phyloP scores from a whole-genome alignment of 2,888 invertebrate genomes.

The Schizotus pectinicornis region DNA sequence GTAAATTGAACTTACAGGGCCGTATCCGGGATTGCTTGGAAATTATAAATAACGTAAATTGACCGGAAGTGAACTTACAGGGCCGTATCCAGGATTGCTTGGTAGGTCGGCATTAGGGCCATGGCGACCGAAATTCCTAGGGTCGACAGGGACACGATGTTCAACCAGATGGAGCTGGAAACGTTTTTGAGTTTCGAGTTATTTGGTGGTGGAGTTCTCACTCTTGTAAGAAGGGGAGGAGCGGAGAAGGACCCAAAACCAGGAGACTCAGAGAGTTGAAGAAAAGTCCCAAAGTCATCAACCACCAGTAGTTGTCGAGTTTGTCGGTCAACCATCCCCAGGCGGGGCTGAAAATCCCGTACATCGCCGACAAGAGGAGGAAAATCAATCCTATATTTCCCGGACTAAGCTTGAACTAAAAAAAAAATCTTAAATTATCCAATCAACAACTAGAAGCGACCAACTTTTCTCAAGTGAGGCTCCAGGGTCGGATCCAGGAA shows the following conservation, averaged over 20 bases:
- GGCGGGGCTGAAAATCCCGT: slow-evolving; percentile 74
- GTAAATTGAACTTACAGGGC: slow-evolving; percentile 66
- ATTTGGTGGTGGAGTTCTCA: slow-evolving; percentile 56
- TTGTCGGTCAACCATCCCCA: slow-evolving; percentile 76
- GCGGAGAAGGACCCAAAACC: slow-evolving; percentile 71
- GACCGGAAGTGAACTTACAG: slow-evolving; percentile 62
- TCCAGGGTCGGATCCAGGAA: slow-evolving; percentile 80
- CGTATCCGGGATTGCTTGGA: slow-evolving; percentile 71
- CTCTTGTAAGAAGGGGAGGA: slow-evolving; percentile 64
- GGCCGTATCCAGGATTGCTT: slow-evolving; percentile 72
- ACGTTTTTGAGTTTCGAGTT: too few relatives aligned
- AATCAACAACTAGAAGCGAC: not conserved
- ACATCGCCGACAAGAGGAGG: slow-evolving; percentile 71
- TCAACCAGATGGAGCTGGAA: slow-evolving; percentile 69
- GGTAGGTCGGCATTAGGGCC: slow-evolving; percentile 75
- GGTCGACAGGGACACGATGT: slow-evolving; percentile 69
- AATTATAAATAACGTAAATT: not conserved
- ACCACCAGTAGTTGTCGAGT: slow-evolving; percentile 68
- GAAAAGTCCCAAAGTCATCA: slow-evolving; percentile 73
- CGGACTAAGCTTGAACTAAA: slow-evolving; percentile 68
- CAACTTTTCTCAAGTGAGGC: slow-evolving; percentile 69
- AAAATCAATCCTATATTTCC: slow-evolving; percentile 74
- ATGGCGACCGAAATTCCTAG: slow-evolving; percentile 73
- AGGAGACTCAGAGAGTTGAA: slow-evolving; percentile 66
- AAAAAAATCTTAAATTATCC: slow-evolving; percentile 24